These are phyloP conservation scores for Mercenaria mercenaria DNA, from an alignment of 1,140 invertebrate genomes.

Conservation along the genomic window DNA sequence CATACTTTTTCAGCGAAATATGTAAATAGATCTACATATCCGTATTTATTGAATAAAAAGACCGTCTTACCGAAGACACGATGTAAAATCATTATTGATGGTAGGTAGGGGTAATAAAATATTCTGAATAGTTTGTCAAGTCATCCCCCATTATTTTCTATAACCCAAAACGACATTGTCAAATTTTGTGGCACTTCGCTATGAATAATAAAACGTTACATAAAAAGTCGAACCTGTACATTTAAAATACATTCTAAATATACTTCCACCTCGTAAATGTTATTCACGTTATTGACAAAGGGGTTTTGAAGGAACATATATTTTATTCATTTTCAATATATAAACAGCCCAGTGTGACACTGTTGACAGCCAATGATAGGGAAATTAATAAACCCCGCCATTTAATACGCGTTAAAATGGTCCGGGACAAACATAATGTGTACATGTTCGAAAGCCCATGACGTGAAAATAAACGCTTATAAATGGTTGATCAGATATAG, in stretches of 20 bases:
- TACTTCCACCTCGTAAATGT: slow-evolving; percentile 25
- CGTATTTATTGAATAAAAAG: slow-evolving; percentile 19
- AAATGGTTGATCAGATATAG: slow-evolving; percentile 44
- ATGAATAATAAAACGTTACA: slow-evolving; percentile 66
- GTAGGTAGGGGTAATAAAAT: background rate
- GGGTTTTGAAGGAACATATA: slow-evolving; percentile 17
- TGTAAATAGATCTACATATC: slow-evolving; percentile 6
- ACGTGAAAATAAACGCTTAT: slow-evolving; percentile 61
- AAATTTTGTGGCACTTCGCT: slow-evolving; percentile 47
- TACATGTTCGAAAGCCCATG: slow-evolving; percentile 42
- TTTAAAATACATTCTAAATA: slow-evolving; percentile 8
- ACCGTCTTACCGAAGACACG: background rate
- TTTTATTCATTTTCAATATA: slow-evolving; percentile 23
- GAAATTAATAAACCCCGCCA: slow-evolving; percentile 49
- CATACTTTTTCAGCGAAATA: background rate
- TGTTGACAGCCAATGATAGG: slow-evolving; percentile 36
- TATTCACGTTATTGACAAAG: background rate
- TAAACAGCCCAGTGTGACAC: background rate
- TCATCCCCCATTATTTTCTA: slow-evolving; percentile 57
- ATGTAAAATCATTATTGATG: slow-evolving; percentile 12
- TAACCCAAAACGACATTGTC: slow-evolving; percentile 45
- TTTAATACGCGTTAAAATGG: slow-evolving; percentile 41
- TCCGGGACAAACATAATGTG: slow-evolving; percentile 24
- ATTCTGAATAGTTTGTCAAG: slow-evolving; percentile 24
- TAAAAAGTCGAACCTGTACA: slow-evolving; percentile 46